Percentiles rank a stretch among this genome's conserved stretches.
These are phyloP conservation scores for Rhegmatorhina hoffmannsi DNA, from an alignment of 2,113 vertebrate species.

Conservation along the genomic window DNA sequence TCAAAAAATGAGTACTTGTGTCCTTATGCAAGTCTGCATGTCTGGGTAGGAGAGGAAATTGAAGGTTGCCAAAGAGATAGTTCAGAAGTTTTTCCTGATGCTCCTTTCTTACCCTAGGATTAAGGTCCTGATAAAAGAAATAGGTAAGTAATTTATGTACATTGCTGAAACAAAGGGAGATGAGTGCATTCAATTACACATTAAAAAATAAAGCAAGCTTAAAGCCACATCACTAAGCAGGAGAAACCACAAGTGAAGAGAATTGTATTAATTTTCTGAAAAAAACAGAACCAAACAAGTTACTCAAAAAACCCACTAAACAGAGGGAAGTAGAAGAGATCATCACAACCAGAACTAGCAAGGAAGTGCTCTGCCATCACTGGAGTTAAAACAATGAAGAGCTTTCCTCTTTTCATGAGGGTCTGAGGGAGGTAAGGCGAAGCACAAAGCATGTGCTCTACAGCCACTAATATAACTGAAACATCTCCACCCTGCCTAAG, in stretches of 20 bases:
- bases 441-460: not conserved
- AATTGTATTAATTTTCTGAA: not conserved
- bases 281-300: not conserved
- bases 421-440: not conserved
- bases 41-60: not conserved
- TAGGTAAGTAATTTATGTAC: not conserved
- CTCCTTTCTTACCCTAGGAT: not conserved
- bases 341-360: not conserved
- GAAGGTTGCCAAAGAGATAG: not conserved
- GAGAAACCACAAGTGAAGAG: not conserved
- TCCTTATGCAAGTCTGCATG: not conserved
- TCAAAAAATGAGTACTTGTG: not conserved
- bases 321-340: not conserved
- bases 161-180: not conserved
- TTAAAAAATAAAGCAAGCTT: not conserved
- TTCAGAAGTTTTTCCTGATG: not conserved
- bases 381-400: not conserved
- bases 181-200: not conserved
- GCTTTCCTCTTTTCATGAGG: not conserved
- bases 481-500: not conserved
- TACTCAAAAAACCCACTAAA: not conserved
- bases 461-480: not conserved
- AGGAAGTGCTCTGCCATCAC: not conserved
- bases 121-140: not conserved
- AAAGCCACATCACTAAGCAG: not conserved